These are phyloP conservation scores for Venustaconcha ellipsiformis DNA, from an alignment of 1,140 invertebrate genomes.

Conservation along the genomic window DNA sequence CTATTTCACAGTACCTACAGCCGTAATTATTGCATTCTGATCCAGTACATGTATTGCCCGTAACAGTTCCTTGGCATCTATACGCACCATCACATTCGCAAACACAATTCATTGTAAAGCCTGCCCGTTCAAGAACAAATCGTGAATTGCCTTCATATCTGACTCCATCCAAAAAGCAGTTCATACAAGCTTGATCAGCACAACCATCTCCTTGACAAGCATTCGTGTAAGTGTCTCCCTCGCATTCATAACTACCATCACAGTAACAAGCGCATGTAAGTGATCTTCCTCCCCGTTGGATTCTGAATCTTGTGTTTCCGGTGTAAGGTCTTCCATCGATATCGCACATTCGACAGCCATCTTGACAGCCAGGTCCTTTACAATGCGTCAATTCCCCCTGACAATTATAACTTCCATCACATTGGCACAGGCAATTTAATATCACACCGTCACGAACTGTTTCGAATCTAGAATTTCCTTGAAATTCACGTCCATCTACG, in stretches of 20 bases:
- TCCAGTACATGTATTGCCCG: constrained; percentile 8
- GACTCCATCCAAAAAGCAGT: constrained; percentile 9
- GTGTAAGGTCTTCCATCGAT: constrained; percentile 39
- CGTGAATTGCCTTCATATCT: constrained; percentile 20
- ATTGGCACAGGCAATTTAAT: constrained; percentile 20
- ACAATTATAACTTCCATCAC: constrained; percentile 17
- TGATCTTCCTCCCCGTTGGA: constrained; percentile 32
- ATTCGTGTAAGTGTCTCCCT: constrained; percentile 13
- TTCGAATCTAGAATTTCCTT: constrained; percentile 8
- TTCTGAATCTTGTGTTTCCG: constrained; percentile 44
- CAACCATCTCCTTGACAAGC: constrained; percentile 19
- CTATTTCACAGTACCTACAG: constrained; percentile 15
- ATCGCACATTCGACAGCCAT: constrained; percentile 38
- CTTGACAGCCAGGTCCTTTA: constrained; percentile 12
- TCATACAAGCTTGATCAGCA: constrained; percentile 16
- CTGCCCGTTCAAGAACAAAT: constrained; percentile 18
- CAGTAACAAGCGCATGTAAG: constrained; percentile 48
- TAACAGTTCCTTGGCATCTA: constrained; percentile 18
- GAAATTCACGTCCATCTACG: constrained; percentile 8
- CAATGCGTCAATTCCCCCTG: constrained; percentile 12
- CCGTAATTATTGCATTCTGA: constrained; percentile 22
- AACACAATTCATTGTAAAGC: constrained; percentile 25
- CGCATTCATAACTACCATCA: constrained; percentile 47
- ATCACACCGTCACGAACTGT: constrained; percentile 5
- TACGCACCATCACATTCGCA: constrained; percentile 35